Conservation (phyloP, 1,140 invertebrate species). For the Listronotus oregonensis region DNA sequence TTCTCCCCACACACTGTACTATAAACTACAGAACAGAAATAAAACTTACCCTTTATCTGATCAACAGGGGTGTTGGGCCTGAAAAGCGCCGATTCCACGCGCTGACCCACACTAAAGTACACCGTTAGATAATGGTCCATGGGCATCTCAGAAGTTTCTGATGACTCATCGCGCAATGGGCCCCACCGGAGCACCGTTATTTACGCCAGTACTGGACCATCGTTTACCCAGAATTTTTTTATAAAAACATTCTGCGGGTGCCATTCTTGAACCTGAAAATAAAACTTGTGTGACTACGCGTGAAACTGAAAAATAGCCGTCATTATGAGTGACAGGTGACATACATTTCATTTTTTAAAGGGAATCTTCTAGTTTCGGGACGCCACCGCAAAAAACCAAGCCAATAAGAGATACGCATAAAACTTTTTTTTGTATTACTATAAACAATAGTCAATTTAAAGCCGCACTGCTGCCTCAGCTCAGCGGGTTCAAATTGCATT, state of each 20-base stretch:
- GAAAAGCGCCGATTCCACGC: constrained; percentile 60
- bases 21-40: not conserved
- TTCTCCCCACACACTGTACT: too few relatives aligned
- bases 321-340: too few relatives aligned
- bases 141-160: constrained; percentile 37
- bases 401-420: too few relatives aligned
- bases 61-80: constrained; percentile 55
- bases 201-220: not conserved
- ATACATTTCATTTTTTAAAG: too few relatives aligned
- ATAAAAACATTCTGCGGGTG: not conserved
- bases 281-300: not conserved
- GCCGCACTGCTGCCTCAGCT: too few relatives aligned
- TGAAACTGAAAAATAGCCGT: too few relatives aligned
- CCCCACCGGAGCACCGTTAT: not conserved
- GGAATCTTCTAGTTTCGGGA: too few relatives aligned
- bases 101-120: constrained; percentile 61
- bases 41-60: constrained; percentile 53
- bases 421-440: too few relatives aligned
- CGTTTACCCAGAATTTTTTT: not conserved
- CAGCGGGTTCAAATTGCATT: too few relatives aligned
- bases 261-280: not conserved
- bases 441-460: too few relatives aligned
- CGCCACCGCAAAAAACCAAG: too few relatives aligned
- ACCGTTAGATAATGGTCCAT: constrained; percentile 55
- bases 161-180: constrained; percentile 49